phyloP scores from a whole-genome alignment of 2,888 invertebrate species.

The Sesamia inferens region DNA sequence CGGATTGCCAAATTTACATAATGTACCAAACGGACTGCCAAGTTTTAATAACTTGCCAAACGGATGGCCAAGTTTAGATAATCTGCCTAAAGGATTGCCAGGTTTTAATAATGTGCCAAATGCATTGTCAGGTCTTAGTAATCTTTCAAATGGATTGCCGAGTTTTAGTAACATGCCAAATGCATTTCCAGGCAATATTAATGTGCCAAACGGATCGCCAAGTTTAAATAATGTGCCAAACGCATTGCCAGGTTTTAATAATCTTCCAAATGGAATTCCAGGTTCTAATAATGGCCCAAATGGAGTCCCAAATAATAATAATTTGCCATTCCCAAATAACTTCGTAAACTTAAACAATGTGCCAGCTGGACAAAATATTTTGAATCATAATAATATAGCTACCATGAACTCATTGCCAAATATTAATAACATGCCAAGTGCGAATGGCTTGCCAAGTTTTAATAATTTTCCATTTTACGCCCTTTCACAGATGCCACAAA shows the following conservation, averaged over 20 bases:
- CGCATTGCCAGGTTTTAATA: neutral
- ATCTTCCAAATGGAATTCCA: neutral
- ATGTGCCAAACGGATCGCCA: neutral
- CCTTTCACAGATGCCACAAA: neutral
- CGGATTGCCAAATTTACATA: neutral
- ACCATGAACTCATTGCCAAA: conserved; percentile 18
- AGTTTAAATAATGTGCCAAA: neutral
- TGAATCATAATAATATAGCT: conserved; percentile 34
- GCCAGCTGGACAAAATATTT: conserved; percentile 19
- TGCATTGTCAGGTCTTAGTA: neutral
- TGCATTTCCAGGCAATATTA: neutral
- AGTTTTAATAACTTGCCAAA: neutral
- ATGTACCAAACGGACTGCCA: neutral
- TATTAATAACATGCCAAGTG: conserved; percentile 14
- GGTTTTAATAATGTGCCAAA: neutral
- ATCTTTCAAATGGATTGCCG: neutral
- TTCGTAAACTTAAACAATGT: conserved; percentile 15
- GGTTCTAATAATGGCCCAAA: neutral
- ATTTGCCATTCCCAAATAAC: conserved; percentile 21
- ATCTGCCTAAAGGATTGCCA: conserved; percentile 9
- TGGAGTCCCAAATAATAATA: conserved; percentile 10
- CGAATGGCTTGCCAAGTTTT: conserved; percentile 32
- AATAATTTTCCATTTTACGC: conserved; percentile 4
- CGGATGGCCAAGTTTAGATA: neutral
- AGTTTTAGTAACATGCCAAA: neutral